phyloP scores from a whole-genome alignment of 2,888 invertebrate species.

The Eupithecia abbreviata region DNA sequence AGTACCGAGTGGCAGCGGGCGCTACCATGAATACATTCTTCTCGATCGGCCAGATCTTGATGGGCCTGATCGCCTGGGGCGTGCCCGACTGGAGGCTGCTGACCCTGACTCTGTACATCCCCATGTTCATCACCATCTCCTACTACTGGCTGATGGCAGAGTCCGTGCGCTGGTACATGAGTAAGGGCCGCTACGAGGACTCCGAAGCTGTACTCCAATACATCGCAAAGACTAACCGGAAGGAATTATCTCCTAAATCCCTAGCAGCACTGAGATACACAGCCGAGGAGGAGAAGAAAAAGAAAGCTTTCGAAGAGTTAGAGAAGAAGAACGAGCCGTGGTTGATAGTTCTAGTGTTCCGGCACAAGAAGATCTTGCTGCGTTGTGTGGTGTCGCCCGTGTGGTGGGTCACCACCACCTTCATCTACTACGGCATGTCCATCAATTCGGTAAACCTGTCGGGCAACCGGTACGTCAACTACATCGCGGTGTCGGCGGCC shows the following conservation, averaged over 20 bases:
- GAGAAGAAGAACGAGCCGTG: constrained; percentile 57
- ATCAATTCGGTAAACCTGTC: constrained; percentile 85
- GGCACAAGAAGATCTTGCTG: constrained; percentile 58
- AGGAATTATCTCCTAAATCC: constrained; percentile 63
- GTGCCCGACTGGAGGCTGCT: constrained; percentile 87
- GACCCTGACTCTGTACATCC: constrained; percentile 87
- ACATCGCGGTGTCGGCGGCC: constrained; percentile 83
- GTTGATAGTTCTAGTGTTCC: constrained; percentile 64
- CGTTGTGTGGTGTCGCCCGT: constrained; percentile 68
- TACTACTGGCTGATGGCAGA: constrained; percentile 88
- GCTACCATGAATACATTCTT: constrained; percentile 88
- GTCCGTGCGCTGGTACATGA: constrained; percentile 90
- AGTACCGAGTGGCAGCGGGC: constrained; percentile 87
- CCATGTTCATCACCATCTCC: constrained; percentile 85
- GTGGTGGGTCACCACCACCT: constrained; percentile 86
- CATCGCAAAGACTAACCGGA: constrained; percentile 85
- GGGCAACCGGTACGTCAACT: constrained; percentile 86
- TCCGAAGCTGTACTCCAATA: constrained; percentile 85
- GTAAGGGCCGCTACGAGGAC: constrained; percentile 86
- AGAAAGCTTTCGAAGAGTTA: constrained; percentile 47
- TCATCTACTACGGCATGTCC: constrained; percentile 86
- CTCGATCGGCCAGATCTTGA: constrained; percentile 87
- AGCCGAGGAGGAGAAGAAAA: constrained; percentile 57
- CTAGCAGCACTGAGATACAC: constrained; percentile 56
- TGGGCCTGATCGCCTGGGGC: constrained; percentile 88